Evolutionary conservation across 1,140 invertebrate species (phyloP).

Genomic region (Micrasema minimum): DNA sequence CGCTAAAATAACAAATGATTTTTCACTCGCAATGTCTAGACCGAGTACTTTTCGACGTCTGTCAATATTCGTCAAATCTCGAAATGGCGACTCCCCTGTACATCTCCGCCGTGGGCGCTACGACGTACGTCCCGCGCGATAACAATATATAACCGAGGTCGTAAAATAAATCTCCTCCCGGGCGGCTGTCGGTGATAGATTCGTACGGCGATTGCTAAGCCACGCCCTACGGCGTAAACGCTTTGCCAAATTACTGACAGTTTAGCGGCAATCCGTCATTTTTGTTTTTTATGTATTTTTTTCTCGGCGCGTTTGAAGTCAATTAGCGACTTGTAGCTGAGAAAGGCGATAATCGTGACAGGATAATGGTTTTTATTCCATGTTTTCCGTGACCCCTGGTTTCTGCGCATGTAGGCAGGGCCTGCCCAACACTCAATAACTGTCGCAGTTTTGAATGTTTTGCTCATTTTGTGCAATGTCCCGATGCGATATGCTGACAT

Average conservation of each 20-base stretch:
- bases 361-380: neutral
- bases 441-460: constrained; percentile 47
- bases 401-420: constrained; percentile 40
- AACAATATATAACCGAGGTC: constrained; percentile 23
- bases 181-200: constrained; percentile 31
- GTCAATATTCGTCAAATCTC: constrained; percentile 54
- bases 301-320: constrained; percentile 28
- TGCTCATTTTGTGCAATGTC: constrained; percentile 41
- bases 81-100: constrained; percentile 48
- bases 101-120: constrained; percentile 13
- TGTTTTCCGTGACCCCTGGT: constrained; percentile 1
- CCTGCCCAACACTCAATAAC: constrained; percentile 46
- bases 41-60: constrained; percentile 51
- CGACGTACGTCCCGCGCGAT: constrained; percentile 32
- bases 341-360: constrained; percentile 8
- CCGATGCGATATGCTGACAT: constrained; percentile 38
- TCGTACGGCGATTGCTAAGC: constrained; percentile 28
- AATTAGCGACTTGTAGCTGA: constrained; percentile 19
- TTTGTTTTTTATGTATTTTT: constrained; percentile 36
- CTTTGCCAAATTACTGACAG: constrained; percentile 41
- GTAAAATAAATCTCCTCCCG: constrained; percentile 25
- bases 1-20: constrained; percentile 42
- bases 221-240: constrained; percentile 48
- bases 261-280: constrained; percentile 37
- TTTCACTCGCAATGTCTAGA: constrained; percentile 42